Conservation (phyloP, 2,888 invertebrate species). For the Acronicta psi region DNA sequence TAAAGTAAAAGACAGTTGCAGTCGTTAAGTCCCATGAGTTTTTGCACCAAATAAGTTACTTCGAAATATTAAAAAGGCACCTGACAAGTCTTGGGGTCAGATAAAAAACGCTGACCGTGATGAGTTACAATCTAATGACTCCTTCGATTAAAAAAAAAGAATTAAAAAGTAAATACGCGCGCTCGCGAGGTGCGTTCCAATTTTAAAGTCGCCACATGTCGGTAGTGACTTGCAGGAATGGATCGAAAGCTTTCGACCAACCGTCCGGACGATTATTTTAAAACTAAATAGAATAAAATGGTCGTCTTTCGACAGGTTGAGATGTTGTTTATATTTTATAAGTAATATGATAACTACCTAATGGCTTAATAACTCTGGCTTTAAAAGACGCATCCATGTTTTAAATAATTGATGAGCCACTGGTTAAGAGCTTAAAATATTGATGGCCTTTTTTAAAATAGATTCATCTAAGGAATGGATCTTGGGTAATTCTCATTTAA, state of each 20-base stretch:
- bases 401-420: conserved; percentile 6
- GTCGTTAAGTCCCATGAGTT: conserved; percentile 63
- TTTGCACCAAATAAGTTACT: conserved; percentile 71
- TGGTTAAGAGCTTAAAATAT: neutral
- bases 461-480: too few species aligned
- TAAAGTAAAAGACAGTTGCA: conserved; percentile 61
- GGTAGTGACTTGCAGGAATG: conserved; percentile 80
- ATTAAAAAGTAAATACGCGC: conserved; percentile 77
- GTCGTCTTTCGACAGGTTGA: conserved; percentile 57
- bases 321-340: conserved; percentile 57
- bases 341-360: conserved; percentile 57
- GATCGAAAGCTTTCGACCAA: conserved; percentile 52
- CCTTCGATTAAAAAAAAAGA: conserved; percentile 75
- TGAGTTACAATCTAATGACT: conserved; percentile 84
- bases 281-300: conserved; percentile 60
- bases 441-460: too few species aligned
- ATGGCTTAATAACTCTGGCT: conserved; percentile 38
- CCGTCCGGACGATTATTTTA: conserved; percentile 60
- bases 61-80: conserved; percentile 71
- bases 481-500: too few species aligned
- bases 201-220: conserved; percentile 84
- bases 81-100: conserved; percentile 71
- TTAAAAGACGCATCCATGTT: conserved; percentile 15
- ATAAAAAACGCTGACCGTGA: conserved; percentile 81
- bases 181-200: conserved; percentile 75